These are phyloP conservation scores for Toxonevra muliebris DNA, from an alignment of 2,888 invertebrate species.

Conservation along the genomic window DNA sequence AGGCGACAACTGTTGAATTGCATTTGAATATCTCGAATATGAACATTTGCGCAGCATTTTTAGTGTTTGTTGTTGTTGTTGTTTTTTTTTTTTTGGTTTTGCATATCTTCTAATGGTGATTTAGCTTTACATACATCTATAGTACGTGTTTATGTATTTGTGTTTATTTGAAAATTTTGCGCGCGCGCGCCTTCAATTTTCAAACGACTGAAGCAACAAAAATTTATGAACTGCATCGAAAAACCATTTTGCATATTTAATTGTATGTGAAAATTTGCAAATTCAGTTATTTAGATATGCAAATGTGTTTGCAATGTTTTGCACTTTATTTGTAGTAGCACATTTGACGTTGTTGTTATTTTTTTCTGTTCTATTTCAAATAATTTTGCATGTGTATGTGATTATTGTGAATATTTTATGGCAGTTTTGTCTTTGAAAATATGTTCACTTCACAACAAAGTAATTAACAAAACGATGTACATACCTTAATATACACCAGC, in stretches of 20 bases:
- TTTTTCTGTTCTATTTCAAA: conserved; percentile 11
- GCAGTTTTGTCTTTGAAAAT: conserved; percentile 8
- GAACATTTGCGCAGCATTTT: background rate
- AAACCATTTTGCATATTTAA: background rate
- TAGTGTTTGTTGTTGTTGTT: background rate
- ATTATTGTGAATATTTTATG: conserved; percentile 10
- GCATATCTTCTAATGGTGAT: background rate
- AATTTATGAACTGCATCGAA: conserved; percentile 22
- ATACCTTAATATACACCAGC: no score
- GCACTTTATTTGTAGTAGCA: background rate
- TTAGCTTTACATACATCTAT: background rate
- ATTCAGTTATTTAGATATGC: conserved; percentile 18
- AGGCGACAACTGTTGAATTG: conserved; percentile 43
- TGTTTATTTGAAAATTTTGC: background rate
- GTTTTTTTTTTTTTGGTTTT: background rate
- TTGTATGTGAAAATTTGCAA: conserved; percentile 16
- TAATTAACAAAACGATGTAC: no score
- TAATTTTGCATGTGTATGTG: conserved; percentile 8
- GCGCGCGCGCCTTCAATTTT: conserved; percentile 11
- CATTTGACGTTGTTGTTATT: conserved; percentile 6
- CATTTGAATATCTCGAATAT: conserved; percentile 26
- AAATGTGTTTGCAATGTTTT: no score
- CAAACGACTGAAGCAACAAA: background rate
- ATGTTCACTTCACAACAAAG: no score
- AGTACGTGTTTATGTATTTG: background rate